Conservation (phyloP, 2,888 invertebrate genomes). For the Parapristionchus giblindavisi region DNA sequence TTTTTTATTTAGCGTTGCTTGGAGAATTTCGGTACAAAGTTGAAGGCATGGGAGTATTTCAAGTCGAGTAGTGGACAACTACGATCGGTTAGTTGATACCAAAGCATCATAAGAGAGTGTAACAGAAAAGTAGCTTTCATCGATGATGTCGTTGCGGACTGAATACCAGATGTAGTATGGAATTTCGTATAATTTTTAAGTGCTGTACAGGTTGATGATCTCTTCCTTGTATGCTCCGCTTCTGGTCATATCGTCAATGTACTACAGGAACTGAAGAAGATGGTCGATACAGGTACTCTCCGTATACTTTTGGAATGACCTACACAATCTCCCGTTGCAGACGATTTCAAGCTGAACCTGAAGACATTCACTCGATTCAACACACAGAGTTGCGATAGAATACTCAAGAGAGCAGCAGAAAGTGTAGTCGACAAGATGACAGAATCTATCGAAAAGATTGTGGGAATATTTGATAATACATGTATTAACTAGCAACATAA, state of each 20-base stretch:
- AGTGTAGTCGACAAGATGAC: conserved; percentile 32
- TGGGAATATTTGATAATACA: too few species aligned
- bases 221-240: conserved; percentile 40
- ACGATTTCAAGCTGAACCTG: conserved; percentile 20
- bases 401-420: conserved; percentile 33
- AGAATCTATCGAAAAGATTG: conserved; percentile 1
- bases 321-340: background rate
- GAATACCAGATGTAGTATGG: too few species aligned
- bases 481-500: too few species aligned
- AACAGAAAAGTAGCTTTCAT: too few species aligned
- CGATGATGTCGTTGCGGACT: too few species aligned
- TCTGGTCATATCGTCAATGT: conserved; percentile 40
- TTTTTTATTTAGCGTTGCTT: conserved; percentile 35
- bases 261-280: conserved; percentile 40
- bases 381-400: conserved; percentile 18
- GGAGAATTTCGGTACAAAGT: conserved; percentile 42
- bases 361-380: conserved; percentile 36
- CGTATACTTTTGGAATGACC: background rate
- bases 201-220: conserved; percentile 41
- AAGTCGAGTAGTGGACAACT: conserved; percentile 23
- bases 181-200: background rate
- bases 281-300: conserved; percentile 8
- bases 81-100: conserved; percentile 8
- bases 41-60: conserved; percentile 42
- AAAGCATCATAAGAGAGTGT: background rate